Conservation (phyloP, 2,113 vertebrate genomes). For the Megaceryle maxima region DNA sequence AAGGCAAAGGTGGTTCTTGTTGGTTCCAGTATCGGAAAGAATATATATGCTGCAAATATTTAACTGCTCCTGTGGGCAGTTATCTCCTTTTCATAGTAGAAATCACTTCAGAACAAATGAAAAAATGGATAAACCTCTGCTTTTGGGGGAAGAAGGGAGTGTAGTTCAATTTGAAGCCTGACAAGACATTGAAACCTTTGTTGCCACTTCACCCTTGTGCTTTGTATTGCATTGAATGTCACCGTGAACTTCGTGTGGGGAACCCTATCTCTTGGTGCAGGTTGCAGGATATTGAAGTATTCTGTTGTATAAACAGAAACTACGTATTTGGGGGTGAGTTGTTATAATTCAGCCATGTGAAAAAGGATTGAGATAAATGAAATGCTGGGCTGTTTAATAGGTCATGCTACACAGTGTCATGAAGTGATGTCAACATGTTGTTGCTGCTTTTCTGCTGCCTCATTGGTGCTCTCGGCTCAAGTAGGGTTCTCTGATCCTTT, state of each 20-base stretch:
- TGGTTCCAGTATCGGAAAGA: not conserved
- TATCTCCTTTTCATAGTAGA: not conserved
- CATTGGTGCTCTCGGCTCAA: not conserved
- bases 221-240: fast-evolving
- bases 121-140: not conserved
- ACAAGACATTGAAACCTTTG: not conserved
- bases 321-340: not conserved
- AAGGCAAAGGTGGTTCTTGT: not conserved
- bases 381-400: not conserved
- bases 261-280: not conserved
- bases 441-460: not conserved
- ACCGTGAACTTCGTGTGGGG: fast-evolving
- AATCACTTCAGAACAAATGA: not conserved
- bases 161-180: not conserved
- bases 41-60: not conserved
- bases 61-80: not conserved
- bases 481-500: not conserved
- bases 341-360: not conserved
- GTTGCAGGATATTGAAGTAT: not conserved
- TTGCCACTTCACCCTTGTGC: not conserved
- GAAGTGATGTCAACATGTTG: too few relatives aligned
- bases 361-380: not conserved
- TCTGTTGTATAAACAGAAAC: not conserved
- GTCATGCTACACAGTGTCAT: not conserved
- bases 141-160: not conserved